Conservation (phyloP, 2,888 invertebrate species). For the Odontomyia ornata region DNA sequence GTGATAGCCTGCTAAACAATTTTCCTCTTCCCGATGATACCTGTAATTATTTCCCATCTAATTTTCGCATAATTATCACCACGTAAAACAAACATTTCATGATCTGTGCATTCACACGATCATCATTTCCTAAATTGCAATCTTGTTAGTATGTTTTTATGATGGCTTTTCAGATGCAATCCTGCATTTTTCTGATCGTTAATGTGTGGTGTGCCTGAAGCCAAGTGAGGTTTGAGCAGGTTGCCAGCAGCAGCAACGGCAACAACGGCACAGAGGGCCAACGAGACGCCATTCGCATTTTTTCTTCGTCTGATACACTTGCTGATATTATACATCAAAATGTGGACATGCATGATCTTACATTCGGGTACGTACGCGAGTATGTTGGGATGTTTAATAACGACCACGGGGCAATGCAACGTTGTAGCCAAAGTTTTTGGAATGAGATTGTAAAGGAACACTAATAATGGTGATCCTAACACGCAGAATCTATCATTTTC, state of each 20-base stretch:
- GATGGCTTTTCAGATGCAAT: slow-evolving; percentile 18
- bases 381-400: not conserved
- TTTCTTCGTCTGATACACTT: not conserved
- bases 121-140: slow-evolving; percentile 23
- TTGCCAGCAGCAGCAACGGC: not conserved
- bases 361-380: not conserved
- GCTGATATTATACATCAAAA: not conserved
- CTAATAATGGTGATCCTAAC: slow-evolving; percentile 49
- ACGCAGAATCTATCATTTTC: slow-evolving; percentile 50
- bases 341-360: not conserved
- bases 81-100: slow-evolving; percentile 41
- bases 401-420: not conserved
- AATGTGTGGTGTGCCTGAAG: slow-evolving; percentile 14
- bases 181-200: not conserved
- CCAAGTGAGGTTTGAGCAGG: not conserved
- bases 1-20: not conserved
- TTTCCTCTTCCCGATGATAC: not conserved
- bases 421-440: not conserved
- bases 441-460: slow-evolving; percentile 24
- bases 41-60: slow-evolving; percentile 20
- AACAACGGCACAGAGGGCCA: too few relatives aligned
- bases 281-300: not conserved
- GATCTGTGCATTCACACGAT: slow-evolving; percentile 32
- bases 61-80: slow-evolving; percentile 40
- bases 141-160: slow-evolving; percentile 27